Evolutionary conservation across 2,113 vertebrate species (phyloP).

Genomic region (Anhinga anhinga): DNA sequence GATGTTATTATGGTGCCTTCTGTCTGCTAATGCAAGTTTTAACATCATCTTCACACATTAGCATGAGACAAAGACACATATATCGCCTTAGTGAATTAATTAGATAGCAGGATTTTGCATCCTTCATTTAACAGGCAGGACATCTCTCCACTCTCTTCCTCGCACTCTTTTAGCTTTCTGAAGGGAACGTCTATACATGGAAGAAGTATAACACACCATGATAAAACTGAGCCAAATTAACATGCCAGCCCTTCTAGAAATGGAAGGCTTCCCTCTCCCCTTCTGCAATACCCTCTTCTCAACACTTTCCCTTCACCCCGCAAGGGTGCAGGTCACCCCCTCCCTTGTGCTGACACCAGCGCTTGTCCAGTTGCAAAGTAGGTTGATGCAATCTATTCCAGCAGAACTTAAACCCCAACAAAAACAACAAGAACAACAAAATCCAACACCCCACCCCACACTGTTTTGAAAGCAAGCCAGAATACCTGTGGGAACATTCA

Average conservation of each 20-base stretch:
- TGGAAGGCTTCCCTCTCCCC: neutral
- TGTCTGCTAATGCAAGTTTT: constrained; percentile 39
- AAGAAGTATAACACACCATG: neutral
- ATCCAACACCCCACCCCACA: neutral
- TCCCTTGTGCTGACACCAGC: neutral
- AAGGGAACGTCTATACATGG: neutral
- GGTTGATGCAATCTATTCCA: neutral
- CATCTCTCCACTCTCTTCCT: neutral
- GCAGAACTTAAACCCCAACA: neutral
- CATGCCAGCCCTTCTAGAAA: neutral
- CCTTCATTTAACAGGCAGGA: neutral
- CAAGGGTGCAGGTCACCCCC: neutral
- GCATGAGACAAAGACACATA: neutral
- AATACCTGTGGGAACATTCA: neutral
- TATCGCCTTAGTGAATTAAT: neutral
- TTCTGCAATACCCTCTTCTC: neutral
- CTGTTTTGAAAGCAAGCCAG: neutral
- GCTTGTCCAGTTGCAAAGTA: neutral
- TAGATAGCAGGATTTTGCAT: neutral
- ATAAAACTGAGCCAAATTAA: neutral
- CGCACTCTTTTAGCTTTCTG: neutral
- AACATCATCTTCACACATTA: neutral
- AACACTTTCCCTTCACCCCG: neutral
- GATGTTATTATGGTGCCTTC: neutral
- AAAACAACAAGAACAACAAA: neutral